Base-by-base conservation (phyloP, 2,797 vertebrate species). In the Halcyon leucocephala region DNA sequence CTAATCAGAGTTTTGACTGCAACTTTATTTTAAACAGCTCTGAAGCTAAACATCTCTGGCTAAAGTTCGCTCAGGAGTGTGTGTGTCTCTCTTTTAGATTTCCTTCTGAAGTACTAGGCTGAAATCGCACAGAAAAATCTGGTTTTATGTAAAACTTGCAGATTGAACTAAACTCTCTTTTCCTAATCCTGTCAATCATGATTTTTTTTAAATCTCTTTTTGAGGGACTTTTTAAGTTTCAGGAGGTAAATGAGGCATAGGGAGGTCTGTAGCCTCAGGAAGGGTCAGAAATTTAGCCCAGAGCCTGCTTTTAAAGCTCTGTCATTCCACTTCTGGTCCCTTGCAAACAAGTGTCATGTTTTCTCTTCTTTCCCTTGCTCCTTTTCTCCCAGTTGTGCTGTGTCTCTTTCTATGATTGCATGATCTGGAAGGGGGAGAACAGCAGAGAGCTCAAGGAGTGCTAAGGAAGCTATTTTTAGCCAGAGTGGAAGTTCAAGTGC, bases 391-490 rank as follows among this genome's bases (percentile, higher is more conserved):
- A 2, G 29, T 33, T 83, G 9, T 71, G 46, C 49, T 46, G 22
- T n/a, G 17, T 78, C 37, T 79, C 26, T 64, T 84, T 76, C 37
- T 76, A 7, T 62, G 89, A n/a, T 62, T 29, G 2, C 17, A 6
- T 88, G 88, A 86, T 51, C 65, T 91, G 73, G 29, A 86, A 78
- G 41, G 61, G 14, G 37, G 33, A 70, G 74, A 91, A 51, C 6
- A 82, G 67, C 57, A 71, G 33, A 80, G 67, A 54, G 58, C 73
- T 83, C 10, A 39, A 81, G 49, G 46, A 71, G 48, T 69, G 58
- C 25, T 8, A 85, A 61, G n/a, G 24, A 65, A 81, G 80, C 16
- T 95, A 86, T 86, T 91, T 95, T 94, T 94, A 97, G 88, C 41
- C 49, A 39, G n/a, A 77, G 29, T 91, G 61, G 31, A 90, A 94